These are phyloP conservation scores for Zalophus californianus DNA, from an alignment of 2,797 vertebrate species.

Conservation along the genomic window DNA sequence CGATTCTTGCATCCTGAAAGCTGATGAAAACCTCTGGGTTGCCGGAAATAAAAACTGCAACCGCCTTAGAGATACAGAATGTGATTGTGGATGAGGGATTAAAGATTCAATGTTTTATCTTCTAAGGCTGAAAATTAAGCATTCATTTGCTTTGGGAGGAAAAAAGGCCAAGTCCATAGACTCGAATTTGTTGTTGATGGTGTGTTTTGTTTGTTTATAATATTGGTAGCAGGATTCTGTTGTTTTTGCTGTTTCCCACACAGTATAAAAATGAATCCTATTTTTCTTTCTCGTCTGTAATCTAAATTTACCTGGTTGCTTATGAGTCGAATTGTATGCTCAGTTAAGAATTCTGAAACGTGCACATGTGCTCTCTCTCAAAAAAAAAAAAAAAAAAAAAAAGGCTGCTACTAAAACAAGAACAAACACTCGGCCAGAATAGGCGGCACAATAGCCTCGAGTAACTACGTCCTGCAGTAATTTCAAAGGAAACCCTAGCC, in stretches of 20 bases:
- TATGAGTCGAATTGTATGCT: not conserved
- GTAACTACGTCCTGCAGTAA: not conserved
- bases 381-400: not conserved
- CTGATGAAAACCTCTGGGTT: not conserved
- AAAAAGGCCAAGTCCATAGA: not conserved
- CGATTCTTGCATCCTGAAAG: not conserved
- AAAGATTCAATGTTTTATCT: not conserved
- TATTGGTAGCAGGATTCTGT: not conserved
- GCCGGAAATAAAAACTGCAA: not conserved
- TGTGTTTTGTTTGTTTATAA: not conserved
- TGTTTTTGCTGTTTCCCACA: not conserved
- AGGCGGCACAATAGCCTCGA: not conserved
- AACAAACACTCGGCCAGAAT: not conserved
- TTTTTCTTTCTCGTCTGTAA: not conserved
- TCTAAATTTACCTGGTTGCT: conserved; percentile 10
- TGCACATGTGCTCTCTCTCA: not conserved
- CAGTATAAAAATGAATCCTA: not conserved
- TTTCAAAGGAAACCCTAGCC: not conserved
- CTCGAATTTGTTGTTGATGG: not conserved
- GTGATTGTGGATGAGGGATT: not conserved
- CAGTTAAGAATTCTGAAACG: conserved; percentile 1
- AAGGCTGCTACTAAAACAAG: not conserved
- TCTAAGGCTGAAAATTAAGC: conserved; percentile 52
- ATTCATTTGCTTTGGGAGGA: not conserved
- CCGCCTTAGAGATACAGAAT: not conserved